A percentile compares a stretch with the other conserved stretches of the same genome.
These are phyloP conservation scores for Xiphophorus maculatus DNA, from an alignment of 2,113 vertebrate species.

Conservation along the genomic window DNA sequence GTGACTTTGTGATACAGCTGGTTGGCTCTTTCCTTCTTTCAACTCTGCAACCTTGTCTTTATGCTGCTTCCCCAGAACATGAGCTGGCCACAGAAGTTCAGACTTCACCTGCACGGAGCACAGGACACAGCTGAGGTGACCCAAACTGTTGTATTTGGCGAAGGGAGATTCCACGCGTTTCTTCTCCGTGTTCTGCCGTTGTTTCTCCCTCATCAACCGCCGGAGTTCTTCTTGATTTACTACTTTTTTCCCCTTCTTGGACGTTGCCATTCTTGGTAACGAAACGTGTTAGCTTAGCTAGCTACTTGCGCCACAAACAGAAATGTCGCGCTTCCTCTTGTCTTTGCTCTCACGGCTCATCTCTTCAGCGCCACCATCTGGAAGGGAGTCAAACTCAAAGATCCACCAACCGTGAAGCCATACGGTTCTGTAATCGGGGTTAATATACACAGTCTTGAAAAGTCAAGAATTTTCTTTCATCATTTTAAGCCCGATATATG, in stretches of 20 bases:
- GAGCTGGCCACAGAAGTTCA: slow-evolving; percentile 92
- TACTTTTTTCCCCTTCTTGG: slow-evolving; percentile 81
- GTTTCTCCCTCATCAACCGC: slow-evolving; percentile 90
- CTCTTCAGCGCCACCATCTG: neutral
- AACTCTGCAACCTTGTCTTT: slow-evolving; percentile 87
- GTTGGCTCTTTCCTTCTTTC: slow-evolving; percentile 77
- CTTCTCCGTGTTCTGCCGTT: slow-evolving; percentile 82
- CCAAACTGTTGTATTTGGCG: slow-evolving; percentile 91
- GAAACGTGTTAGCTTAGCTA: slow-evolving; percentile 8
- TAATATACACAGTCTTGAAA: neutral
- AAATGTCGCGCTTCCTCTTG: slow-evolving; percentile 29
- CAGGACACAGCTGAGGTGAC: slow-evolving; percentile 87
- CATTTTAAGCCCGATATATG: neutral
- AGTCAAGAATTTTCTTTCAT: neutral
- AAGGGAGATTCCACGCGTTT: slow-evolving; percentile 92
- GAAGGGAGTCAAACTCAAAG: neutral
- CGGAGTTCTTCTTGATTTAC: slow-evolving; percentile 93
- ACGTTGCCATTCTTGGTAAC: slow-evolving; percentile 63
- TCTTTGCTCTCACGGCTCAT: neutral
- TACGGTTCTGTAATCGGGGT: too few species aligned
- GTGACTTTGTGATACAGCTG: slow-evolving; percentile 29
- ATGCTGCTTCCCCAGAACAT: slow-evolving; percentile 91
- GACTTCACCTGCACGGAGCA: slow-evolving; percentile 89
- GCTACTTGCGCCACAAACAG: neutral
- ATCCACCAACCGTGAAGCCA: neutral